Evolutionary conservation across 2,113 vertebrate genomes (phyloP), one percentile per base, ranked within the genome.

Genomic region (Mustela nigripes): DNA sequence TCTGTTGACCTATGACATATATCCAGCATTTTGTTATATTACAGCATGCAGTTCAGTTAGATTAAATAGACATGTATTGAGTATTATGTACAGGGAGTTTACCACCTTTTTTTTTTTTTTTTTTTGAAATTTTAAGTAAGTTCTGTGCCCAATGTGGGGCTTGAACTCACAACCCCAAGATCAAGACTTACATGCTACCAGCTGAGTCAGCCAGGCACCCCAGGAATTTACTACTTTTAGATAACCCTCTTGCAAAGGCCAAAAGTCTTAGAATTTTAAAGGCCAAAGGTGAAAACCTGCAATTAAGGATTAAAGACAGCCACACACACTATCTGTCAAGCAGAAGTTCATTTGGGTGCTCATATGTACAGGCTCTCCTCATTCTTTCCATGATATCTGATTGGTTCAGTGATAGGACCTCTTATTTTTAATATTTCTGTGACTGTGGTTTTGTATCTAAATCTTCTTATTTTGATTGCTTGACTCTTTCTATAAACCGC

Each of bases 401-500:
- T 56, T 76, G 12, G 11, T 53, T 82, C 56, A 74, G 19, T 19
- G 31, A 12, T 19, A 14, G 48, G 36, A 26, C 9, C 16, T 39
- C 15, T 69, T 86, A 90, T 80, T 95, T 95, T 95, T 33, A 90
- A 39, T 69, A 60, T 69, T 9, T 81, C n/a, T 92, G 11, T 91
- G 39, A 36, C 39, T 63, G 3, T 87, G 24, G 19, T 33, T 89
- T 67, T 67, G 9, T 76, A 71, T 63, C 10, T 53, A 71, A 84
- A 92, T 89, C n/a, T 78, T 62, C 28, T 90, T 42, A 69, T 56
- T 85, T 60, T 67, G 24, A 79, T 96, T 83, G 22, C 16, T 83
- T 48, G 16, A 63, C 21, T 84, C 8, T 45, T 39, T 65, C 24
- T 39, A 50, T 67, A 92, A 71, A 36, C 33, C 15, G 26, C 74